Evolutionary conservation across 2,888 invertebrate species (phyloP).

Genomic region (Drosophila vallismaia): DNA sequence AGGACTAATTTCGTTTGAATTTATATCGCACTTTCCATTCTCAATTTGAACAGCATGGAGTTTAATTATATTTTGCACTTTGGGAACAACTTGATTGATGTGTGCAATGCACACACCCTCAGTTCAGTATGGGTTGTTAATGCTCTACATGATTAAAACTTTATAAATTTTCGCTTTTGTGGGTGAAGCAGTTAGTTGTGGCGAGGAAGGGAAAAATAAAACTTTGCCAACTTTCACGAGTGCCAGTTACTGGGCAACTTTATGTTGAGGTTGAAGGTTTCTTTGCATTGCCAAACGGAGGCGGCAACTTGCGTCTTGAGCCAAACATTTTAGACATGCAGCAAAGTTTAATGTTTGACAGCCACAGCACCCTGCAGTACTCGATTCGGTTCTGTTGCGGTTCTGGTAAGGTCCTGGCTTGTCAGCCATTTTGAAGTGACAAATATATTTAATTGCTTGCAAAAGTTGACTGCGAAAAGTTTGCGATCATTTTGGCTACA

Average conservation of each 20-base stretch:
- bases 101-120: background rate
- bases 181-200: constrained; percentile 35
- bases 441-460: constrained; percentile 78
- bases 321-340: constrained; percentile 59
- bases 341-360: constrained; percentile 75
- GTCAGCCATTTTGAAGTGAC: constrained; percentile 75
- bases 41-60: background rate
- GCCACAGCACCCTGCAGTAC: constrained; percentile 9
- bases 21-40: background rate
- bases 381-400: constrained; percentile 41
- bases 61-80: background rate
- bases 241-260: constrained; percentile 67
- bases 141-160: constrained; percentile 42
- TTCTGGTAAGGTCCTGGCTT: constrained; percentile 61
- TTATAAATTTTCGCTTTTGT: constrained; percentile 30
- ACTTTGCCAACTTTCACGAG: constrained; percentile 67
- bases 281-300: constrained; percentile 55
- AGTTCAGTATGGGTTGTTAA: constrained; percentile 23
- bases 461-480: constrained; percentile 66
- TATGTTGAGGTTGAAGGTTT: constrained; percentile 44
- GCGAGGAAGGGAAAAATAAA: constrained; percentile 36
- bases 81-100: constrained; percentile 17
- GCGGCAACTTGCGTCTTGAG: constrained; percentile 17
- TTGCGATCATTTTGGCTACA: constrained; percentile 43
- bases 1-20: background rate